A percentile compares a stretch with the other conserved stretches of the same genome.
phyloP scores from a whole-genome alignment of 2,888 invertebrate species.

The Watsonalla binaria region DNA sequence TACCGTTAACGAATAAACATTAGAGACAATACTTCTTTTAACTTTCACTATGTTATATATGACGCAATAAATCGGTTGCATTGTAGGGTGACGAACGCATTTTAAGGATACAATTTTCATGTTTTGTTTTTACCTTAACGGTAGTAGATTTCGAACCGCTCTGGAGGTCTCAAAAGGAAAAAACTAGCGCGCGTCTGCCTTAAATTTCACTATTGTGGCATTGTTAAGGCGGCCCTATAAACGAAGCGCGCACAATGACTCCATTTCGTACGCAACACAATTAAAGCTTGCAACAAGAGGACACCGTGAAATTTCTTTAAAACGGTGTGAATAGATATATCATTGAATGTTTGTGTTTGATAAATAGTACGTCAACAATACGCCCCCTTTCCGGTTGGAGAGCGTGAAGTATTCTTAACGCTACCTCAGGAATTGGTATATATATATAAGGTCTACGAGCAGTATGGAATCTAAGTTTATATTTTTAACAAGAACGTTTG shows the following conservation, averaged over 20 bases:
- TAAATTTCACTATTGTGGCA: constrained; percentile 50
- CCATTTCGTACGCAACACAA: constrained; percentile 49
- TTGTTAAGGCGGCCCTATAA: constrained; percentile 54
- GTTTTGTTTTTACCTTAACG: constrained; percentile 70
- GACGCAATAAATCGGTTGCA: constrained; percentile 58
- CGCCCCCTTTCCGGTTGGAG: constrained; percentile 52
- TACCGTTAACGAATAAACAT: constrained; percentile 58
- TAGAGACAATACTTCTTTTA: constrained; percentile 48
- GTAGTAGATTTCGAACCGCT: constrained; percentile 51
- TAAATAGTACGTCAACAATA: constrained; percentile 67
- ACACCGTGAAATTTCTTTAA: constrained; percentile 64
- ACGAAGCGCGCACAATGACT: constrained; percentile 42
- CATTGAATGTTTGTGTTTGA: constrained; percentile 62
- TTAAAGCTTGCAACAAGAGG: constrained; percentile 46
- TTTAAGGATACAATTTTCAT: constrained; percentile 37
- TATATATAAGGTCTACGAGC: too few species aligned
- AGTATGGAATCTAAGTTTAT: too few species aligned
- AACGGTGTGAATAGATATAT: constrained; percentile 59
- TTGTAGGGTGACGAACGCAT: constrained; percentile 44
- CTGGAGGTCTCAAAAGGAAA: constrained; percentile 56
- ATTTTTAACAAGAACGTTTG: too few species aligned
- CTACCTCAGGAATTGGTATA: constrained; percentile 7
- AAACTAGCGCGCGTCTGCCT: constrained; percentile 55
- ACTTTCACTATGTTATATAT: constrained; percentile 76
- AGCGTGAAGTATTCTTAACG: constrained; percentile 8